A percentile compares a stretch with the other conserved stretches of the same genome.
Evolutionary conservation across 1,140 invertebrate species (phyloP).

Genomic region (Halyomorpha halys): DNA sequence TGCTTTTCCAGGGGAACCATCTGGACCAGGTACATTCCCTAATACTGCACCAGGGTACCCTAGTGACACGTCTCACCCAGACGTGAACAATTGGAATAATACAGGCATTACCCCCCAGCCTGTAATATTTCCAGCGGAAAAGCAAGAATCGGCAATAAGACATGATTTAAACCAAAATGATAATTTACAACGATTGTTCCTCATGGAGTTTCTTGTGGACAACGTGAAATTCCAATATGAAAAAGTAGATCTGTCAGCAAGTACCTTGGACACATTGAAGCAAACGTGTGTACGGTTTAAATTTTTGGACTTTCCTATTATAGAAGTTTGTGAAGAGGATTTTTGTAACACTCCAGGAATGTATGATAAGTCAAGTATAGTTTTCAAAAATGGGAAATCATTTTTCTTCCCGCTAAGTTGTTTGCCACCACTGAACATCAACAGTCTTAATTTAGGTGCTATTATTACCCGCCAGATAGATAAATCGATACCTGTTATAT

Average conservation of each 20-base stretch:
- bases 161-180: too few relatives aligned
- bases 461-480: neutral
- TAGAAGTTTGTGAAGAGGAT: conserved; percentile 36
- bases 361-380: conserved; percentile 30
- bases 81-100: too few relatives aligned
- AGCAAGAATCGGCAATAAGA: too few relatives aligned
- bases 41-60: too few relatives aligned
- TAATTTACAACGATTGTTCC: conserved; percentile 4
- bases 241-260: neutral
- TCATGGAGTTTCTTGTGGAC: conserved; percentile 6
- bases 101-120: too few relatives aligned
- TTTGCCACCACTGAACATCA: neutral
- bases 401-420: conserved; percentile 37
- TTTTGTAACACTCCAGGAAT: conserved; percentile 32
- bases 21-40: too few relatives aligned
- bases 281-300: conserved; percentile 29
- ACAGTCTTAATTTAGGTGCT: neutral
- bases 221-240: conserved; percentile 3
- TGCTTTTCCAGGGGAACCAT: too few relatives aligned
- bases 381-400: conserved; percentile 39
- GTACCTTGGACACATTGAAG: conserved; percentile 10
- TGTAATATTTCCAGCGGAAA: too few relatives aligned
- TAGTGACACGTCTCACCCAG: too few relatives aligned
- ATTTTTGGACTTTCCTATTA: conserved; percentile 35
- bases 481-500: conserved; percentile 29